Percentiles rank a stretch among this genome's conserved stretches.
phyloP scores from a whole-genome alignment of 2,888 invertebrate genomes.

The Drosophila parthenogenetica region DNA sequence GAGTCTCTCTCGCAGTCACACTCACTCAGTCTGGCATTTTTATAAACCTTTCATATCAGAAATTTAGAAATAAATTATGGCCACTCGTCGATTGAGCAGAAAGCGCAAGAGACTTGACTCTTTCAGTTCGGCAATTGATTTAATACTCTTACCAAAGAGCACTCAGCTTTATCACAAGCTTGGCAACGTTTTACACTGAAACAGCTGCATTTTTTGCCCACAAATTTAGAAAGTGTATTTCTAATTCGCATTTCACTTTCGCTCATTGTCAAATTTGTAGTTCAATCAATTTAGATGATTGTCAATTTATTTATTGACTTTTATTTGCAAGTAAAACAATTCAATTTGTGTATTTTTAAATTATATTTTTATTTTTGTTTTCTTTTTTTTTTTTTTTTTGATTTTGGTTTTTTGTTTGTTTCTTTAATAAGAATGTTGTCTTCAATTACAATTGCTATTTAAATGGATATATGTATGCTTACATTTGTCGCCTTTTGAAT shows the following conservation, averaged over 20 bases:
- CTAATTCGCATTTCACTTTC: background rate
- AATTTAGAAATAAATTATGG: constrained; percentile 29
- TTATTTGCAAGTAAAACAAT: constrained; percentile 38
- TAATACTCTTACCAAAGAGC: background rate
- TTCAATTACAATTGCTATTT: constrained; percentile 79
- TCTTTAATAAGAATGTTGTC: constrained; percentile 58
- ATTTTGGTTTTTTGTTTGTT: constrained; percentile 24
- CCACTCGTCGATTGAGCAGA: constrained; percentile 19
- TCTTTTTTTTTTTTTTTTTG: constrained; percentile 42
- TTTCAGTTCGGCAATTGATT: constrained; percentile 19
- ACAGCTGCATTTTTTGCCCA: too few relatives aligned
- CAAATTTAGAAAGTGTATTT: background rate
- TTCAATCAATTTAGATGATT: constrained; percentile 63
- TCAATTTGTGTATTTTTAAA: constrained; percentile 28
- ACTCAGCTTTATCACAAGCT: background rate
- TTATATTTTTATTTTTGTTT: constrained; percentile 64
- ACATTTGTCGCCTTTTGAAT: constrained; percentile 67
- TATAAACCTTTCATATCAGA: constrained; percentile 33
- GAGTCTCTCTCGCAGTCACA: background rate
- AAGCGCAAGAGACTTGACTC: constrained; percentile 11
- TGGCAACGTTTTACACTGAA: too few relatives aligned
- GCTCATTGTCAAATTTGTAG: constrained; percentile 6
- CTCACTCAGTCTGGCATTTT: constrained; percentile 29
- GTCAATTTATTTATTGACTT: constrained; percentile 54
- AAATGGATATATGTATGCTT: constrained; percentile 72